Conservation (phyloP, 2,113 vertebrate genomes). For the Petromus typicus region DNA sequence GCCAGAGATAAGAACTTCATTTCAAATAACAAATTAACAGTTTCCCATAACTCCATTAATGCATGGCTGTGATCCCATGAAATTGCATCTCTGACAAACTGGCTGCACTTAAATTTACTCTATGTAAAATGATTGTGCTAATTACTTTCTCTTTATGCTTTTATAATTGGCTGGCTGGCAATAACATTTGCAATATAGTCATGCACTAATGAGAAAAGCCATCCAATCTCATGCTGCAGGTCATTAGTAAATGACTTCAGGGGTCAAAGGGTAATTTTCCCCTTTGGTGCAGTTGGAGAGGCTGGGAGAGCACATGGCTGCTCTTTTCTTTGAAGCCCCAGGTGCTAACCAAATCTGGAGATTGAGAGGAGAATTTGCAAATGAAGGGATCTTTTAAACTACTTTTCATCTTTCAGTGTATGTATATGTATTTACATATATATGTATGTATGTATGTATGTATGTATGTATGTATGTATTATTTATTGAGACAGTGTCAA, state of each 20-base stretch:
- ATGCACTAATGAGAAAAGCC: slow-evolving; percentile 81
- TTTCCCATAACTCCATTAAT: slow-evolving; percentile 81
- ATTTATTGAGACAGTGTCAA: neutral
- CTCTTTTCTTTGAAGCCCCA: slow-evolving; percentile 17
- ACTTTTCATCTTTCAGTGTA: neutral
- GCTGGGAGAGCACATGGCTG: neutral
- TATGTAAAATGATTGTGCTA: slow-evolving; percentile 82
- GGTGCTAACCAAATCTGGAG: slow-evolving; percentile 42
- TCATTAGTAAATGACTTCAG: slow-evolving; percentile 77
- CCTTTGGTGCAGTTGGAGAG: slow-evolving; percentile 56
- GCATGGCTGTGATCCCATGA: slow-evolving; percentile 80
- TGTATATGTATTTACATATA: neutral
- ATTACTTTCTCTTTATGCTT: slow-evolving; percentile 84
- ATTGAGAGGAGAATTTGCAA: neutral
- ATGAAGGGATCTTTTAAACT: neutral
- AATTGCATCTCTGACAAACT: slow-evolving; percentile 82
- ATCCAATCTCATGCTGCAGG: slow-evolving; percentile 72
- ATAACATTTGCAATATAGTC: slow-evolving; percentile 78
- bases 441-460: too few relatives aligned
- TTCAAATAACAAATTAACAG: slow-evolving; percentile 81
- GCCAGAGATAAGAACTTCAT: slow-evolving; percentile 74
- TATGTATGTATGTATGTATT: neutral
- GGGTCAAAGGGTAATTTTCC: slow-evolving; percentile 70
- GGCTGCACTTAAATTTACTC: slow-evolving; percentile 81
- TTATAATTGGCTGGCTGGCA: slow-evolving; percentile 81